Evolutionary conservation across 2,888 invertebrate species (phyloP).

Genomic region (Epiblema foenella): DNA sequence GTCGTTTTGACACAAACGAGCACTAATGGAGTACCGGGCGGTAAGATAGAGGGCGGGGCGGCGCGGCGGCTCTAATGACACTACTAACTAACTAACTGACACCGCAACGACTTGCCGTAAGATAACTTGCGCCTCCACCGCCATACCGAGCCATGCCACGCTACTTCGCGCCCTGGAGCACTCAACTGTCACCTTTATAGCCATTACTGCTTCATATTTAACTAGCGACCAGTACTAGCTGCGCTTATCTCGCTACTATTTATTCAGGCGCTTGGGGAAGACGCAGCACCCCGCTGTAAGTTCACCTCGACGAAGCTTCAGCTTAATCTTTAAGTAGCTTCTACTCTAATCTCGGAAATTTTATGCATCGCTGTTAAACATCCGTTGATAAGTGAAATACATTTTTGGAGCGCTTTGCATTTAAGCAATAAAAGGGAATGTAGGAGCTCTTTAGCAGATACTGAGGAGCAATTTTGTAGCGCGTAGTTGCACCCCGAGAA

Average conservation of each 20-base stretch:
- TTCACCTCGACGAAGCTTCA: conserved; percentile 37
- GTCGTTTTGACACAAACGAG: conserved; percentile 75
- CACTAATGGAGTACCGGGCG: conserved; percentile 70
- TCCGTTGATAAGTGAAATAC: conserved; percentile 29
- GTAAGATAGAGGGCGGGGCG: conserved; percentile 62
- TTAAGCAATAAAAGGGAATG: conserved; percentile 17
- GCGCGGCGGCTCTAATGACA: conserved; percentile 71
- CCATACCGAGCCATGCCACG: conserved; percentile 42
- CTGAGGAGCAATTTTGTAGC: conserved; percentile 32
- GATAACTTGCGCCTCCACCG: conserved; percentile 54
- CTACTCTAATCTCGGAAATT: conserved; percentile 39
- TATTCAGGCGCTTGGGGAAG: conserved; percentile 44
- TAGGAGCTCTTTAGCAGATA: conserved; percentile 1
- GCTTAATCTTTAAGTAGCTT: conserved; percentile 43
- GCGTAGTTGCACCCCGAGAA: conserved; percentile 35
- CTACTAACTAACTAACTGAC: conserved; percentile 77
- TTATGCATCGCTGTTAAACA: conserved; percentile 21
- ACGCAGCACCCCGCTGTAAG: conserved; percentile 40
- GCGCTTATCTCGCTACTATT: conserved; percentile 43
- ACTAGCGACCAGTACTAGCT: conserved; percentile 44
- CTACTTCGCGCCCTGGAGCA: conserved; percentile 42
- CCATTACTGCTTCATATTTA: conserved; percentile 45
- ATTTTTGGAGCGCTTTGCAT: conserved; percentile 13
- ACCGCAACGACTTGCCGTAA: conserved; percentile 68
- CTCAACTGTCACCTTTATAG: conserved; percentile 58